Evolutionary conservation across 2,113 vertebrate species (phyloP), one percentile per base, ranked within the genome.

Genomic region (Chelonoidis abingdonii): DNA sequence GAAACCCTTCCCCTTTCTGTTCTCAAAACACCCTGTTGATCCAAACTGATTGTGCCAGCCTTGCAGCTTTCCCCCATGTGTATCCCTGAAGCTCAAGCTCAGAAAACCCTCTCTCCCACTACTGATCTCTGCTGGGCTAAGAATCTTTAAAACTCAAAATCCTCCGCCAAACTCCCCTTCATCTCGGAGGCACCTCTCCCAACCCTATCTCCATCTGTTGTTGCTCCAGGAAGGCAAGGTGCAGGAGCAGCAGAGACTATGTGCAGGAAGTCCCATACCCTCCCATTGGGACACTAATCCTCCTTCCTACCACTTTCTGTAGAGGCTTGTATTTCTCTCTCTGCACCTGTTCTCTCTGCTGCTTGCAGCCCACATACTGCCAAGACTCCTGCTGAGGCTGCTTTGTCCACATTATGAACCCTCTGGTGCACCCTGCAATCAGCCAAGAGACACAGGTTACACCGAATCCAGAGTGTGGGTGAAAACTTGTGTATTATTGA

Each of bases 141-240:
- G n/a, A 72, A 72, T 22, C 17, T 38, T 72, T 78, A 47, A 27
- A 47, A 27, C 41, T 14, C 22, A 47, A 12, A 76, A 78, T 27
- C 24, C 25, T 25, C 24, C 6, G 7, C 25, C 10, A 78, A 78
- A 13, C 22, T 47, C 75, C 41, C 6, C 22, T 76, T 47, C 41
- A 47, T 22, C 41, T 76, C 75, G 2, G 24, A 47, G 25, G 27
- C 10, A 13, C 13, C 44, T 78, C 41, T 27, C 13, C 53, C 83
- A 2, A 1, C 80, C 0, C 4, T 69, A 5, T 92, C 89, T 50
- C 56, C 89, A 83, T 92, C 82, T 86, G 81, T 82, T 93, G 75
- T 84, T 92, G 50, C 47, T 47, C 47, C 31, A 76, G 88, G 82
- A 84, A 87, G 93, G 85, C n/a, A 62, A 80, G 86, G 81, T 94